Percentiles rank a stretch among this genome's conserved stretches.
Conservation (phyloP, 2,113 vertebrate genomes). For the Melanotaenia duboulayi region DNA sequence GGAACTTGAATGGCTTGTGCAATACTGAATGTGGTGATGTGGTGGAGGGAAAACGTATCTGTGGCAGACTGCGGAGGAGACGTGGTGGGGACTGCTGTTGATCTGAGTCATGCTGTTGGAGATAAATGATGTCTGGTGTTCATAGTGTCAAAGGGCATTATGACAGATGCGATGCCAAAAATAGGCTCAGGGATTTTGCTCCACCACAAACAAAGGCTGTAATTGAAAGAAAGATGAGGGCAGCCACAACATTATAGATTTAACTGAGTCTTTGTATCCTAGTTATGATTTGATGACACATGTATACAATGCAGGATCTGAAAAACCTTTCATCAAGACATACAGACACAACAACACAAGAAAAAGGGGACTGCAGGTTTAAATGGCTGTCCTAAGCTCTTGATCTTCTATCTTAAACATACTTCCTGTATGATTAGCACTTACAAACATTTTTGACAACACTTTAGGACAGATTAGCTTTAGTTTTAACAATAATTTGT, state of each 20-base stretch:
- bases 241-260: constrained; percentile 44
- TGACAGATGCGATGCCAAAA: constrained; percentile 49
- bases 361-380: constrained; percentile 3
- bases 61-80: constrained; percentile 41
- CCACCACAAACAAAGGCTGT: constrained; percentile 16
- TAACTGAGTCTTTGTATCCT: not conserved
- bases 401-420: constrained; percentile 7
- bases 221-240: constrained; percentile 39
- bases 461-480: constrained; percentile 10
- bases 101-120: constrained; percentile 28
- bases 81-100: constrained; percentile 4
- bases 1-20: constrained; percentile 11
- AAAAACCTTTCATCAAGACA: constrained; percentile 26
- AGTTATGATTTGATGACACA: constrained; percentile 17
- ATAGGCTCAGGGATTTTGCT: constrained; percentile 24
- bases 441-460: constrained; percentile 14
- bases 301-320: not conserved
- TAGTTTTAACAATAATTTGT: constrained; percentile 21
- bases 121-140: constrained; percentile 47
- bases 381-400: not conserved
- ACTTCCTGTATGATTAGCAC: not conserved
- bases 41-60: constrained; percentile 36
- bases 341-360: constrained; percentile 18
- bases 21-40: not conserved
- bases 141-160: constrained; percentile 42